Evolutionary conservation across 2,888 invertebrate genomes (phyloP).

Genomic region (Caenorhabditis imperialis): DNA sequence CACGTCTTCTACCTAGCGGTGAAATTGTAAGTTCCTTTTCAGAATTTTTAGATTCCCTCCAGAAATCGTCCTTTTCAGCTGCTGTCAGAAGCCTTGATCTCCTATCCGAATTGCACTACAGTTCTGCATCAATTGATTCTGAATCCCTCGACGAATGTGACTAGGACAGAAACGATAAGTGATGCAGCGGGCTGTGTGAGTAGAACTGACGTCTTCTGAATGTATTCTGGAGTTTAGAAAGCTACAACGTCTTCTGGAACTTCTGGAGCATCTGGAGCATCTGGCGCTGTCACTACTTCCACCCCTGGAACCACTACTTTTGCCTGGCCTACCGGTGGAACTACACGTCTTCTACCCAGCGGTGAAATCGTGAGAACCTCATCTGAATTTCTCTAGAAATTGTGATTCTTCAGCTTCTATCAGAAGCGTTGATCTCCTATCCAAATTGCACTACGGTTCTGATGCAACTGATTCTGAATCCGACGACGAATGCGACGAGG

Average conservation of each 20-base stretch:
- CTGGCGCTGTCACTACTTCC: no score
- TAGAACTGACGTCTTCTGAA: no score
- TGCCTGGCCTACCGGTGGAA: neutral
- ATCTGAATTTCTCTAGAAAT: no score
- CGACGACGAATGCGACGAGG: neutral
- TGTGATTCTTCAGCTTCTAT: neutral
- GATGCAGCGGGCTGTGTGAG: slow-evolving; percentile 6
- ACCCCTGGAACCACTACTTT: neutral
- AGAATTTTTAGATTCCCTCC: no score
- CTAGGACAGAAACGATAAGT: neutral
- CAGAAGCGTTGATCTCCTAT: neutral
- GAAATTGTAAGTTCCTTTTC: slow-evolving; percentile 18
- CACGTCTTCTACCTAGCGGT: slow-evolving; percentile 7
- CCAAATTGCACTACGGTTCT: slow-evolving; percentile 7
- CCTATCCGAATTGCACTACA: slow-evolving; percentile 5
- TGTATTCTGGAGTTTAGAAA: no score
- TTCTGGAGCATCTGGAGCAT: neutral
- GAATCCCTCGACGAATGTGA: neutral
- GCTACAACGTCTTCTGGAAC: no score
- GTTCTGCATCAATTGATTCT: neutral
- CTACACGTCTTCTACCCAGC: neutral
- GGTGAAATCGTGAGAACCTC: slow-evolving; percentile 1
- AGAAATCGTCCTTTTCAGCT: no score
- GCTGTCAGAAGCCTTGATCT: neutral
- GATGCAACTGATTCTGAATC: neutral